Evolutionary conservation across 2,113 vertebrate genomes (phyloP).

Genomic region (Tympanuchus pallidicinctus): DNA sequence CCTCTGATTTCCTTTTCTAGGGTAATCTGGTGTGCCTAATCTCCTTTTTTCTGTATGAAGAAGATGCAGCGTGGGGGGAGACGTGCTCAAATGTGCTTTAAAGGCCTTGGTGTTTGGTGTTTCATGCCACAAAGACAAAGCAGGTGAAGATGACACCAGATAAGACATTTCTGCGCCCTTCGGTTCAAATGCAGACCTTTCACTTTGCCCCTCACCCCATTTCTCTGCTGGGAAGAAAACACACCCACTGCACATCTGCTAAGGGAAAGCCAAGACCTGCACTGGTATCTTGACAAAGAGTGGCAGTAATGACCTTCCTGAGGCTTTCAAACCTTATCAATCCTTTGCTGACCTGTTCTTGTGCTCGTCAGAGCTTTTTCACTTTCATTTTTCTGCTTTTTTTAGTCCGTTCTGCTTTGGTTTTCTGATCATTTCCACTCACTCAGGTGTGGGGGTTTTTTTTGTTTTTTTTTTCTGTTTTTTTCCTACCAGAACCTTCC

Average conservation of each 20-base stretch:
- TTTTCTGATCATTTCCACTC: neutral
- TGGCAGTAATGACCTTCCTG: neutral
- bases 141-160: neutral
- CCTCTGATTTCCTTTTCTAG: neutral
- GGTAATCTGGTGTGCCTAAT: neutral
- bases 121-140: neutral
- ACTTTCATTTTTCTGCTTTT: neutral
- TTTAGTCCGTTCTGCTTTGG: neutral
- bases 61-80: neutral
- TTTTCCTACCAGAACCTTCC: neutral
- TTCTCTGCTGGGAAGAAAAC: neutral
- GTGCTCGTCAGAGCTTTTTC: neutral
- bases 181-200: neutral
- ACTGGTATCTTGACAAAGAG: neutral
- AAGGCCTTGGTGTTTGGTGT: neutral
- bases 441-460: no score
- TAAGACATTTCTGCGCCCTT: neutral
- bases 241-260: neutral
- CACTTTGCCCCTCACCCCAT: neutral
- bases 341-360: neutral
- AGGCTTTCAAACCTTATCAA: neutral
- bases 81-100: neutral
- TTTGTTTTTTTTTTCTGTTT: neutral
- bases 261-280: neutral
- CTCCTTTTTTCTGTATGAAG: neutral